Base-by-base conservation (phyloP, 2,888 invertebrate genomes). In the Podotricha telesiphe region DNA sequence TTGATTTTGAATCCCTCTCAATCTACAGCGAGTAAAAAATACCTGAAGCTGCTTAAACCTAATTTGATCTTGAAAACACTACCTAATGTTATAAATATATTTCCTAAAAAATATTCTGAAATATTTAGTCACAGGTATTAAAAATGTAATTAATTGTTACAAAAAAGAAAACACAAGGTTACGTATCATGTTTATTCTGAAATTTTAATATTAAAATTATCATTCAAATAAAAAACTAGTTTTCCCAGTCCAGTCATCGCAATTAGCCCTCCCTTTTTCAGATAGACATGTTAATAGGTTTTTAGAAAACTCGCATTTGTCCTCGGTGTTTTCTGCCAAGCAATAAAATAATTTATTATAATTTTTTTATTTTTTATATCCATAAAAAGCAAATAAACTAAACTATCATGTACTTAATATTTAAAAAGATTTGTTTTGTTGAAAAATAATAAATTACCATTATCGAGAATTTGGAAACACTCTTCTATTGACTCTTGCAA, bases 221-320 rank as follows among this genome's bases (percentile, higher is more conserved):
- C 11, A 59, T 56, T 68, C 45, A 17, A 70, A 71, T 22, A 73
- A 37, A 58, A 71, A 71, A 50, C 58, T 58, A 10, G 69, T 69
- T 17, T 71, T 69, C 17, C 65, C 59, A 19, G 34, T 94, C 96
- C 96, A 96, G 78, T 96, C 96, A 20, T 95, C 95, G 78, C 96
- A 96, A 80, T 95, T 96, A 3, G 94, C 93, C 80, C 94, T 93
- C n/a, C 95, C 96, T 78, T 95, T 96, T 72, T 96, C 95, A 0
- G 95, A 94, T 77, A 96, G 87, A 78, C 96, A 96, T 73, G 91
- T 93, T 65, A 96, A 82, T 20, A 96, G 85, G 75, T 94, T 94
- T 71, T 94, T 94, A 0, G 96, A 94, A 79, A 94, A 96, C 62
- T 93, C 91, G 77, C 96, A 96, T 74, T 95, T 94, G 13, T 95